These are phyloP conservation scores for Poecilia velifera DNA, from an alignment of 2,797 vertebrate genomes.

Conservation along the genomic window DNA sequence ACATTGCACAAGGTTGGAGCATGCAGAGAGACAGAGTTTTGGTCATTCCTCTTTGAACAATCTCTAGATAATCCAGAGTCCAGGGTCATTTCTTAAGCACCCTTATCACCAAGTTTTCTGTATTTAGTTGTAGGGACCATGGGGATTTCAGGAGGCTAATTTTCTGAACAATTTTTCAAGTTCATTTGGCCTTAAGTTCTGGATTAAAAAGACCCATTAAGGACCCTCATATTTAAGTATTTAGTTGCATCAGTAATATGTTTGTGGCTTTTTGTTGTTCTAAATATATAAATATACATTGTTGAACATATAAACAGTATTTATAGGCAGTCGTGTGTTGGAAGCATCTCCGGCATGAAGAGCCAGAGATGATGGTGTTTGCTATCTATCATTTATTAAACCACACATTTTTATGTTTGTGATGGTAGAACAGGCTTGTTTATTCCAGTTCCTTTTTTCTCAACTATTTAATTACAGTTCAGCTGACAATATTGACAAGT, in stretches of 20 bases:
- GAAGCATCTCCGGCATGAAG: not conserved
- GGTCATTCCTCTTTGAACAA: not conserved
- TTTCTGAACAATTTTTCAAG: not conserved
- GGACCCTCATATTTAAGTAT: not conserved
- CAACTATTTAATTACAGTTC: not conserved
- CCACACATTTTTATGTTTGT: not conserved
- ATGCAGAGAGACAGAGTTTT: not conserved
- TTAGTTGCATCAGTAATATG: not conserved
- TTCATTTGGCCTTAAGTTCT: not conserved
- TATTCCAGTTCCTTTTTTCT: not conserved
- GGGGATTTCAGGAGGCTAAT: not conserved
- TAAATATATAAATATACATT: not conserved
- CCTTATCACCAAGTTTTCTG: not conserved
- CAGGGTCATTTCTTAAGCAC: not conserved
- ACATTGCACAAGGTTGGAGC: not conserved
- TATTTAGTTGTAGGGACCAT: not conserved
- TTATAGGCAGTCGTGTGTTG: not conserved
- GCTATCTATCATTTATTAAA: not conserved
- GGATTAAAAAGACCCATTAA: not conserved
- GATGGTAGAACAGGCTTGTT: not conserved
- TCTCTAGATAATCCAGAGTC: not conserved
- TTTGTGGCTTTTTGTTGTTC: not conserved
- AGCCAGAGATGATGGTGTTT: no score
- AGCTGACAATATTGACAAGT: not conserved
- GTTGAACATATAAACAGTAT: not conserved